Evolutionary conservation across 2,797 vertebrate species (phyloP).

Genomic region (Epinephelus awoara): DNA sequence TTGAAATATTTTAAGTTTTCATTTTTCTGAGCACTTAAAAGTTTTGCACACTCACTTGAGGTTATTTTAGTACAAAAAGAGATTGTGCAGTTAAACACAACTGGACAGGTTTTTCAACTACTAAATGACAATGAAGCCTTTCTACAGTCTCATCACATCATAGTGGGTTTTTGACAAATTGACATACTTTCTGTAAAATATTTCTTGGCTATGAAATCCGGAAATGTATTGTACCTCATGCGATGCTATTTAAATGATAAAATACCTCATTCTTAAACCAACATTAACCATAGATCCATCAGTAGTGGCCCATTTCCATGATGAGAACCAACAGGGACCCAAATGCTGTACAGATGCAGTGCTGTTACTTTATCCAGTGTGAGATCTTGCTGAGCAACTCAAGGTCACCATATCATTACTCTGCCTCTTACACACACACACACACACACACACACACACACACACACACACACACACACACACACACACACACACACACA

Average conservation of each 20-base stretch:
- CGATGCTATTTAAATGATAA: neutral
- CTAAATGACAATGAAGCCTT: neutral
- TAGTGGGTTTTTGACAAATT: neutral
- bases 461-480: neutral
- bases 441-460: neutral
- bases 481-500: neutral
- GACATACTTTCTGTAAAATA: neutral
- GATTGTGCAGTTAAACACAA: too few relatives aligned
- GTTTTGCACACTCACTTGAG: too few relatives aligned
- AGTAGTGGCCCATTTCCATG: neutral
- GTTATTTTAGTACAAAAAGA: too few relatives aligned
- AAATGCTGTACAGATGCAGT: neutral
- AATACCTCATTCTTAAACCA: neutral
- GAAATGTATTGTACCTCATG: neutral
- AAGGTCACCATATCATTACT: constrained; percentile 35
- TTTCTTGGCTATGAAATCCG: neutral
- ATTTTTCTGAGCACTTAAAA: too few relatives aligned
- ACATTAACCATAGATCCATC: neutral
- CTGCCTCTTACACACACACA: constrained; percentile 16
- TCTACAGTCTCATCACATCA: neutral
- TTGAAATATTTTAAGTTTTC: too few relatives aligned
- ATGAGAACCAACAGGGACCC: neutral
- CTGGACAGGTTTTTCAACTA: neutral
- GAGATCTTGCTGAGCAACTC: constrained; percentile 19
- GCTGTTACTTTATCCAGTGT: neutral